Conservation (phyloP, 1,140 invertebrate genomes). For the Portunus trituberculatus region DNA sequence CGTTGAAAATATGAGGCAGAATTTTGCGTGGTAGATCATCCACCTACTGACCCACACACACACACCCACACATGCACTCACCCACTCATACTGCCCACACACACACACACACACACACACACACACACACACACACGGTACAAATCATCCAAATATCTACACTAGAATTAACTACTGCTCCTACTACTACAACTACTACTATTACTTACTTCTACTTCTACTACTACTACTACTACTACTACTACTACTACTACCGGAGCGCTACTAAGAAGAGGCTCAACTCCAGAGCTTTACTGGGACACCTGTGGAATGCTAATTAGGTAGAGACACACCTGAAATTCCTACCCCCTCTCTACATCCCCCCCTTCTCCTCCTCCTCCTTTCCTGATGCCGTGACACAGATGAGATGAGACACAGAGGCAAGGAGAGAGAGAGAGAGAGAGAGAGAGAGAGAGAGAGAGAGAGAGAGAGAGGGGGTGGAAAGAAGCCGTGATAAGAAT, state of each 20-base stretch:
- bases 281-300: not conserved
- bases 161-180: not conserved
- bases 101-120: too few species aligned
- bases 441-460: not conserved
- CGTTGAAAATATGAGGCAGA: too few species aligned
- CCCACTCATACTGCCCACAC: too few species aligned
- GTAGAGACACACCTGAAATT: not conserved
- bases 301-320: constrained; percentile 13
- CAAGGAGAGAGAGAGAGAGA: not conserved
- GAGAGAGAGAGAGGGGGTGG: too few species aligned
- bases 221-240: not conserved
- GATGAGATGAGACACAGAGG: not conserved
- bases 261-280: not conserved
- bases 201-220: not conserved
- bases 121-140: too few species aligned
- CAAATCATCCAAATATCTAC: not conserved
- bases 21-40: too few species aligned
- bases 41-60: too few species aligned
- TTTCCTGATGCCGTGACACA: not conserved
- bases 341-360: not conserved
- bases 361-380: not conserved
- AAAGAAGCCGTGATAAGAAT: too few species aligned
- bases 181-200: not conserved
- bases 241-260: not conserved
- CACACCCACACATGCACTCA: too few species aligned